Conservation (phyloP, 1,140 invertebrate genomes). For the Apolygus lucorum region DNA sequence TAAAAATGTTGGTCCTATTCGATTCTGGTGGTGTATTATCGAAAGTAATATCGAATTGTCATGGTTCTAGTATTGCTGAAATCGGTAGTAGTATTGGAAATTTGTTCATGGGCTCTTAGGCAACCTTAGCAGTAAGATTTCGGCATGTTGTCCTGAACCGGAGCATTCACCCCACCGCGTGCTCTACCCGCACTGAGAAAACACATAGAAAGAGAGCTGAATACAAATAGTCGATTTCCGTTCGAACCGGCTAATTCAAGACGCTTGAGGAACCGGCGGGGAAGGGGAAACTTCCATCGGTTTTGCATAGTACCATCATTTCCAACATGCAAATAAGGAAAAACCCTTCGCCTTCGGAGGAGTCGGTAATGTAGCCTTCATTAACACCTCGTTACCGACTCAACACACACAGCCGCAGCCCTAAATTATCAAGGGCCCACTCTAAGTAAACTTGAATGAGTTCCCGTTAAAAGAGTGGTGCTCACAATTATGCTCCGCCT, state of each 20-base stretch:
- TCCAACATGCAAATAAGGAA: background rate
- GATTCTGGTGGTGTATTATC: too few relatives aligned
- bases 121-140: too few relatives aligned
- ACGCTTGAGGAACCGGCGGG: background rate
- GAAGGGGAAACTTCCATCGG: background rate
- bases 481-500: background rate
- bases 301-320: background rate
- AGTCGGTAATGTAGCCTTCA: background rate
- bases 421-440: background rate
- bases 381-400: background rate
- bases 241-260: background rate
- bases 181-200: too few relatives aligned
- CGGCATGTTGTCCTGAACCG: too few relatives aligned
- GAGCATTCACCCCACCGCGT: too few relatives aligned
- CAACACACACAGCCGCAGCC: background rate
- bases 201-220: background rate
- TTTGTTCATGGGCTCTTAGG: too few relatives aligned
- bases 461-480: background rate
- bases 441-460: background rate
- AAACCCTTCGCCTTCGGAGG: background rate
- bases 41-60: too few relatives aligned
- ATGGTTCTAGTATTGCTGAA: too few relatives aligned
- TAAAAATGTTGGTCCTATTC: too few relatives aligned
- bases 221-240: background rate
- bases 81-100: too few relatives aligned